Percentiles rank a stretch among this genome's conserved stretches.
Evolutionary conservation across 2,888 invertebrate species (phyloP).

Genomic region (Boloria selene): DNA sequence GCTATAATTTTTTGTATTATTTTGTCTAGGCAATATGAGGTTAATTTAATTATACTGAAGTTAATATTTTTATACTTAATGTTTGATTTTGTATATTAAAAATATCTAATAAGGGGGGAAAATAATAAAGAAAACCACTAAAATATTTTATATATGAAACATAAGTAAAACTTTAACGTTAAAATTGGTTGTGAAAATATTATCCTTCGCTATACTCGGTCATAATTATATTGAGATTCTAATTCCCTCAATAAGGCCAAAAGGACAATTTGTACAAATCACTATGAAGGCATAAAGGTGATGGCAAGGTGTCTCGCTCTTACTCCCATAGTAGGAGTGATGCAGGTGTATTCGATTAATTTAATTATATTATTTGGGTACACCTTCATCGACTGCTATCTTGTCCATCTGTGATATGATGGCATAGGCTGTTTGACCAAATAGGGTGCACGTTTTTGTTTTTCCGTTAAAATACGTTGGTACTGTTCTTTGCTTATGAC

Average conservation of each 20-base stretch:
- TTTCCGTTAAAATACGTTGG: conserved; percentile 8
- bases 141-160: background rate
- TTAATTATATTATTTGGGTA: conserved; percentile 66
- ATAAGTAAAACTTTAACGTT: background rate
- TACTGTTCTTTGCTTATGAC: background rate
- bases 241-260: background rate
- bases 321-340: conserved; percentile 46
- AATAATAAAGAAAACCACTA: background rate
- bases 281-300: conserved; percentile 28
- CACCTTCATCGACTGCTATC: conserved; percentile 53
- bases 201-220: background rate
- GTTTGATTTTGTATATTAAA: too few relatives aligned
- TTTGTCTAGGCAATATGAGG: background rate
- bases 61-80: background rate
- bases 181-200: conserved; percentile 5
- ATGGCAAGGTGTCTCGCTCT: conserved; percentile 55
- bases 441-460: conserved; percentile 44
- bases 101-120: too few relatives aligned
- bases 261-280: conserved; percentile 24
- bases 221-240: conserved; percentile 11
- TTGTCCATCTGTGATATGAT: conserved; percentile 53
- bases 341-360: conserved; percentile 65
- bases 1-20: background rate
- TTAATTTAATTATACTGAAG: background rate
- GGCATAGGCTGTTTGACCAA: conserved; percentile 46